Percentiles rank a stretch among this genome's conserved stretches.
phyloP scores from a whole-genome alignment of 2,797 vertebrate species.

The Bovichtus diacanthus region DNA sequence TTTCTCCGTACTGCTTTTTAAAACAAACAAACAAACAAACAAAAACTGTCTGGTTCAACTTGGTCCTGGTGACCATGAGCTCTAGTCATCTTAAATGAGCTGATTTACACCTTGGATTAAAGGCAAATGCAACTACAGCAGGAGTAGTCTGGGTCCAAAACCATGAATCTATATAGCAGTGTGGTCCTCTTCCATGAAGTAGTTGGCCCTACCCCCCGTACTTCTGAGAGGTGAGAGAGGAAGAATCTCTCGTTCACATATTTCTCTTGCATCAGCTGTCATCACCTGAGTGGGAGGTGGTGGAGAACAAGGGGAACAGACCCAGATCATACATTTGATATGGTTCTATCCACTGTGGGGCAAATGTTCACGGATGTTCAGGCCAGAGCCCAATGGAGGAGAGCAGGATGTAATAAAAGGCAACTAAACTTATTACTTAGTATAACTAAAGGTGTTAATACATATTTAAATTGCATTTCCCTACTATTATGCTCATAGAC shows the following conservation, averaged over 20 bases:
- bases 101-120: not conserved
- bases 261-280: slow-evolving; percentile 30
- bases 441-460: not conserved
- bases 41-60: not conserved
- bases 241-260: slow-evolving; percentile 4
- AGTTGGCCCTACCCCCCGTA: slow-evolving; percentile 1
- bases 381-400: not conserved
- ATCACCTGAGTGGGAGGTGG: slow-evolving; percentile 14
- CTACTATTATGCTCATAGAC: not conserved
- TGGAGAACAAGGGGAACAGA: not conserved
- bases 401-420: not conserved
- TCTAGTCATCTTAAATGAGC: slow-evolving; percentile 5
- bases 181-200: slow-evolving; percentile 6
- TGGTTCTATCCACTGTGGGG: not conserved
- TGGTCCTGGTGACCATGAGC: not conserved
- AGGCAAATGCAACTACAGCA: slow-evolving; percentile 7
- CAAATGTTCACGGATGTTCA: not conserved
- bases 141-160: not conserved
- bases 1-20: not conserved
- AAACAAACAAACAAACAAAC: not conserved
- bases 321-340: slow-evolving; percentile 8
- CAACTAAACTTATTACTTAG: not conserved
- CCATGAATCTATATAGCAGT: not conserved
- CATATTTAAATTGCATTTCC: not conserved
- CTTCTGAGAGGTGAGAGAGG: slow-evolving; percentile 9